Evolutionary conservation across 2,113 vertebrate species (phyloP).

Genomic region (Macheiramphus alcinus): DNA sequence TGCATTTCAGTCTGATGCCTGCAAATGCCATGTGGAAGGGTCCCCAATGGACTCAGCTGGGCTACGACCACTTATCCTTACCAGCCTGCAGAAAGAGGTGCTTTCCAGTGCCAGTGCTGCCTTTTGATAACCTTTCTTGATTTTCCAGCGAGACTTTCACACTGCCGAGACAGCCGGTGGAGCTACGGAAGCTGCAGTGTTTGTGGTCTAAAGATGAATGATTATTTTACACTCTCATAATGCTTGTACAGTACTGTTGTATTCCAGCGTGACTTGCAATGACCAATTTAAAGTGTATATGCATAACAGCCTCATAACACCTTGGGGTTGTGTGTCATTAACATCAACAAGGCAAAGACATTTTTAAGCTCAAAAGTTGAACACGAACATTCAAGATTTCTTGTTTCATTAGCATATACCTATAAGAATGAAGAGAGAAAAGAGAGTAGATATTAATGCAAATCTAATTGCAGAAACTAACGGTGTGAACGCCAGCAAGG

Average conservation of each 20-base stretch:
- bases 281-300: not conserved
- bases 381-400: not conserved
- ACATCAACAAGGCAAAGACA: not conserved
- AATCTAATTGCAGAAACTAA: not conserved
- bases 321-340: not conserved
- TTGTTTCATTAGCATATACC: not conserved
- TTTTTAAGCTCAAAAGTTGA: not conserved
- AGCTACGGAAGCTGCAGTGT: not conserved
- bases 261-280: not conserved
- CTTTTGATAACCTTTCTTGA: not conserved
- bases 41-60: not conserved
- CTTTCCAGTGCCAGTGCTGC: not conserved
- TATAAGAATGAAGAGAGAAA: not conserved
- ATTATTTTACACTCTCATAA: not conserved
- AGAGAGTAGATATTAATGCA: not conserved
- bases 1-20: not conserved
- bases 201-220: not conserved
- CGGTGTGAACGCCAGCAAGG: slow-evolving; percentile 13
- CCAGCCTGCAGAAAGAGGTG: not conserved
- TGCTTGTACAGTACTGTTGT: not conserved
- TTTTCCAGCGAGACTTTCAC: not conserved
- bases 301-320: not conserved
- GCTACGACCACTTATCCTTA: rapidly evolving
- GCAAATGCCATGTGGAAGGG: not conserved
- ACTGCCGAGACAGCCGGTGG: not conserved